A percentile compares a stretch with the other conserved stretches of the same genome.
Conservation (phyloP, 2,113 vertebrate species). For the Vanacampus margaritifer region DNA sequence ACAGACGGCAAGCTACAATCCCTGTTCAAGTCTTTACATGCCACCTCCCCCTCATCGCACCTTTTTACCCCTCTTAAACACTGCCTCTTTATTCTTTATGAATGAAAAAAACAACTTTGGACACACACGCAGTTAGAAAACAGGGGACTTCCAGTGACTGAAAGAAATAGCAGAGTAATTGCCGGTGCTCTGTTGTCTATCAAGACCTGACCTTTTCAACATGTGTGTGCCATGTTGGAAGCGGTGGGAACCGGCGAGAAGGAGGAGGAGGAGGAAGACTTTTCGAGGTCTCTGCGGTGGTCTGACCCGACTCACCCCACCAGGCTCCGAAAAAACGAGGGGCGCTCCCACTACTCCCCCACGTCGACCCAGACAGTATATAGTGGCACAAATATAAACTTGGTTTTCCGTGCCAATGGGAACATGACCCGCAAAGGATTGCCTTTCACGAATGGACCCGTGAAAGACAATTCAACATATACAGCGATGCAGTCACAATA, state of each 20-base stretch:
- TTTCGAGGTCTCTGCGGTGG: conserved; percentile 67
- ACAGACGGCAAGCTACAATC: conserved; percentile 45
- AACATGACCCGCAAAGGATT: conserved; percentile 37
- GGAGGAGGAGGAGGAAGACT: conserved; percentile 49
- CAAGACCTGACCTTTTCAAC: conserved; percentile 72
- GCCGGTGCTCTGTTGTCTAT: conserved; percentile 75
- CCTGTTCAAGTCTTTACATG: conserved; percentile 63
- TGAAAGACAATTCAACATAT: conserved; percentile 41
- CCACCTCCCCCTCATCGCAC: conserved; percentile 40
- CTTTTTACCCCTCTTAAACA: conserved; percentile 64
- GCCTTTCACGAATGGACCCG: conserved; percentile 31
- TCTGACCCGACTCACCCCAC: conserved; percentile 55
- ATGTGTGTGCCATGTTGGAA: conserved; percentile 59
- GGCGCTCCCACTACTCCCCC: conserved; percentile 55
- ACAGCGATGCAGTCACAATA: conserved; percentile 50
- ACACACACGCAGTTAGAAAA: conserved; percentile 39
- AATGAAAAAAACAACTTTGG: conserved; percentile 45
- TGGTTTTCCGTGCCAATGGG: conserved; percentile 47
- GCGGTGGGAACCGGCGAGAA: conserved; percentile 56
- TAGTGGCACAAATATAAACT: conserved; percentile 34
- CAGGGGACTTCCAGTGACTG: conserved; percentile 69
- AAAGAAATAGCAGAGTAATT: conserved; percentile 67
- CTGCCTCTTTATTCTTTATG: conserved; percentile 71
- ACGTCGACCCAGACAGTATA: conserved; percentile 39
- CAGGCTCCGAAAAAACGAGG: conserved; percentile 34